Base-by-base conservation (phyloP, 2,888 invertebrate species). In the Chalcis sispes region DNA sequence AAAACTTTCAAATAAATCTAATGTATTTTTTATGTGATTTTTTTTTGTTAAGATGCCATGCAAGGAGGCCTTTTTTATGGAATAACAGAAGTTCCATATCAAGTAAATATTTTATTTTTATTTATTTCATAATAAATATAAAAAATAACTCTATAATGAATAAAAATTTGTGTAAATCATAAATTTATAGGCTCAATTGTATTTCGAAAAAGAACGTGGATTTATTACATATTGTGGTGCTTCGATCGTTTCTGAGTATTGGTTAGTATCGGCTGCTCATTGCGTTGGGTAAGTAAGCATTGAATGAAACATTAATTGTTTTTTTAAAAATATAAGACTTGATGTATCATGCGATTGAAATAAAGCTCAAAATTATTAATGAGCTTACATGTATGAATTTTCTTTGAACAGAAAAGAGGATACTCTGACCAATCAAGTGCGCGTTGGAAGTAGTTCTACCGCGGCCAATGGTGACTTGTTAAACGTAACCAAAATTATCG, bases 211-310 rank as follows among this genome's bases (percentile, higher is more conserved):
- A 1, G 23, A 65, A 32, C 8, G 1, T 1, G 48, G 65, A 2
- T 52, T 18, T n/a, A 5, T 13, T 4, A 46, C 54, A 5, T 58
- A n/a, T 15, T 72, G 67, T 23, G 61, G 73, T 5, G 73, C 73
- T 8, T n/a, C 73, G 0, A 73, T 73, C 13, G 13, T 73, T 42
- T 52, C 73, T 4, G 46, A 67, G 20, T 18, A 32, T 29, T 73
- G 73, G 73, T 1, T 73, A 42, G n/a, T 73, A 50, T 23, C 73
- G n/a, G 73, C 73, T 2, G 73, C 67, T 32, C 73, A 73, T 27
- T 67, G 73, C 15, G 20, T 29, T 10, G 13, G n/a, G 73, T 72
- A 10, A 18, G 36, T 52, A 29, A 61, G 20, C n/a, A 23, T 29
- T 48, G 20, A 15, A 15, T 15, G 29, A 27, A 48, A n/a, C n/a